Evolutionary conservation across 2,888 invertebrate species (phyloP).

Genomic region (Amblyjoppa proteus): DNA sequence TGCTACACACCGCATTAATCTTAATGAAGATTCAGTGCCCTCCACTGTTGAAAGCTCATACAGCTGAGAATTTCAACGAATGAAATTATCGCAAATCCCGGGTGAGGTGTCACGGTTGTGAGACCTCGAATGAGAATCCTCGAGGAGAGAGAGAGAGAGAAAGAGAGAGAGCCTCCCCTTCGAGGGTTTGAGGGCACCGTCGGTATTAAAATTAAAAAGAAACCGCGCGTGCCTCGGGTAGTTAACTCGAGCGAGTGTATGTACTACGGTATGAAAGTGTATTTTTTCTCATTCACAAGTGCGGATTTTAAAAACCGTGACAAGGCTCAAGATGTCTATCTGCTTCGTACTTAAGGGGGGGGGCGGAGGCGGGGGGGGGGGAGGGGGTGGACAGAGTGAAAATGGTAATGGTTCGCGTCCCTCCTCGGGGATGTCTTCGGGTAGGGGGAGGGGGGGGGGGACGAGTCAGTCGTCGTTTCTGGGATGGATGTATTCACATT

Average conservation of each 20-base stretch:
- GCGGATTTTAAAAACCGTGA: slow-evolving; percentile 82
- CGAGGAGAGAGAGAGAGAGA: neutral
- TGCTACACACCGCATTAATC: neutral
- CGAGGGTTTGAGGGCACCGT: neutral
- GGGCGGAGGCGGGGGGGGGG: slow-evolving; percentile 51
- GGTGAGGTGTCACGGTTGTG: slow-evolving; percentile 26
- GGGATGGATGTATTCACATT: slow-evolving; percentile 84
- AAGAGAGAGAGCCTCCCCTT: neutral
- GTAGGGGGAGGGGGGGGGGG: slow-evolving; percentile 41
- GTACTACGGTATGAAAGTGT: slow-evolving; percentile 10
- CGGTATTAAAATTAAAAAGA: slow-evolving; percentile 42
- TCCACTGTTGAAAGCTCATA: slow-evolving; percentile 10
- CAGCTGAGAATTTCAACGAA: slow-evolving; percentile 10
- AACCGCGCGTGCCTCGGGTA: slow-evolving; percentile 38
- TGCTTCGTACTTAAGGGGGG: slow-evolving; percentile 80
- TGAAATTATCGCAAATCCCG: slow-evolving; percentile 16
- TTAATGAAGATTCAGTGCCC: slow-evolving; percentile 16
- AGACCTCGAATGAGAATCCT: slow-evolving; percentile 26
- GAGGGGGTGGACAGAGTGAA: slow-evolving; percentile 72
- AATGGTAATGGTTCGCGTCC: slow-evolving; percentile 79
- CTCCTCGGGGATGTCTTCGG: slow-evolving; percentile 64
- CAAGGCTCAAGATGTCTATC: slow-evolving; percentile 83
- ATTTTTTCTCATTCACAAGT: slow-evolving; percentile 19
- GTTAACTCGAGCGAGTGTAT: slow-evolving; percentile 31
- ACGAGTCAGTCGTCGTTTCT: slow-evolving; percentile 60